These are phyloP conservation scores for Peromyscus eremicus DNA, from an alignment of 2,797 vertebrate species.

Conservation along the genomic window DNA sequence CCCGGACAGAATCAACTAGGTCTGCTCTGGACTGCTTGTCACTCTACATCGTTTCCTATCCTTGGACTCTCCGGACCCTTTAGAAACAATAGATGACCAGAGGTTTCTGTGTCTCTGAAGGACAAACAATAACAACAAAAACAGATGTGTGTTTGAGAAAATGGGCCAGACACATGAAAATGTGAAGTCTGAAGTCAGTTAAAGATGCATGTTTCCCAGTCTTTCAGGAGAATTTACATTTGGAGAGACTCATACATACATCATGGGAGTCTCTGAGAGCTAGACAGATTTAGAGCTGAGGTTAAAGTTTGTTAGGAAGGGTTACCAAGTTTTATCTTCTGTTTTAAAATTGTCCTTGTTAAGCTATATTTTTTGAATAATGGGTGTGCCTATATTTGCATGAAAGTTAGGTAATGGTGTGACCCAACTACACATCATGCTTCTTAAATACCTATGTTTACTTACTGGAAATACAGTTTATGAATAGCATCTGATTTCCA, in stretches of 20 bases:
- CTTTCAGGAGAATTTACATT: background rate
- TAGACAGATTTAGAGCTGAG: background rate
- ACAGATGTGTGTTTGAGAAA: background rate
- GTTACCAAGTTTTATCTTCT: constrained; percentile 36
- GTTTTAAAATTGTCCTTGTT: constrained; percentile 34
- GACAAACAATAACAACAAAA: background rate
- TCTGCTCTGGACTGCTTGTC: background rate
- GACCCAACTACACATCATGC: background rate
- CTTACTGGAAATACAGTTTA: background rate
- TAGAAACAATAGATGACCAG: background rate
- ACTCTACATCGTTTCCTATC: background rate
- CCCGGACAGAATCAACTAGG: background rate
- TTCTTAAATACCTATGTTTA: constrained; percentile 46
- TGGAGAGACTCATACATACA: background rate
- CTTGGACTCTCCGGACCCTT: background rate
- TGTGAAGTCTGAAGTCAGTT: background rate
- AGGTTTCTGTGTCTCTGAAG: background rate
- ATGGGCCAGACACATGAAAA: background rate
- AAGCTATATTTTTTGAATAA: constrained; percentile 10
- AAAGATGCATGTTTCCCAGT: background rate
- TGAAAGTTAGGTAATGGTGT: background rate
- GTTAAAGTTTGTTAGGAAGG: constrained; percentile 26
- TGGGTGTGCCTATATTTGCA: constrained; percentile 15
- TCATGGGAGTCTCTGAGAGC: background rate
- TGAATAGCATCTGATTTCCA: constrained; percentile 18